Base-by-base conservation (phyloP, 2,797 vertebrate genomes). In the Poliocrania exsul region DNA sequence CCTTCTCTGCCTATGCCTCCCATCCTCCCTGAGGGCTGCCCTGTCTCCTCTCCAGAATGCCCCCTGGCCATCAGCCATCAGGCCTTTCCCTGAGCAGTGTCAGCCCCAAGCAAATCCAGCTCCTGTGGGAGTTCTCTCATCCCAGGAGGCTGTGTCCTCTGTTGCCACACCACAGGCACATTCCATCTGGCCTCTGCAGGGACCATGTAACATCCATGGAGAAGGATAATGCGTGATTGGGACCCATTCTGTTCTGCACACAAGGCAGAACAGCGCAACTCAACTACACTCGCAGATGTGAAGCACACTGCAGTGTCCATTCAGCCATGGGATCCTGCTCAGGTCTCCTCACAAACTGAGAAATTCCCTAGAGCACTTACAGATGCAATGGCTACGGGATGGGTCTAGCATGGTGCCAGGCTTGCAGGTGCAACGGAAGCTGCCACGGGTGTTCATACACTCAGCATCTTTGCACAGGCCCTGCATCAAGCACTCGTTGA, bases 361-460 rank as follows among this genome's bases (percentile, higher is more conserved):
- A 44, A 5, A n/a, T 3, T 78, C 79, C 81, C 16, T 3, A 25
- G 64, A 47, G 21, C 97, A 99, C 99, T 99, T 97, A 99, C 99
- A 99, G 97, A 99, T 98, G 95, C 99, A 99, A 96, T 99, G 98
- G 96, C 99, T 99, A 54, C 99, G 98, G 16, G 99, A 98, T 2
- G 99, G 98, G 49, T 99, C 99, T 92, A 99, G 97, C 97, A 99
- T 98, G 97, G 97, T 99, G 53, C 99, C 99, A 24, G 93, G 95
- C 93, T 97, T 98, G 97, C 99, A 99, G 88, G 99, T 98, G 93
- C 99, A 99, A 95, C 98, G 98, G 97, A 98, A 99, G 98, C 99
- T 99, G 94, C 99, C 99, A 11, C 98, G 98, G 88, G 99, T 99
- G 97, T 99, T 99, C 97, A 99, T 97, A 80, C 99, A 99, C 84